Base-by-base conservation (phyloP, 2,113 vertebrate genomes). In the Limnothrissa miodon region DNA sequence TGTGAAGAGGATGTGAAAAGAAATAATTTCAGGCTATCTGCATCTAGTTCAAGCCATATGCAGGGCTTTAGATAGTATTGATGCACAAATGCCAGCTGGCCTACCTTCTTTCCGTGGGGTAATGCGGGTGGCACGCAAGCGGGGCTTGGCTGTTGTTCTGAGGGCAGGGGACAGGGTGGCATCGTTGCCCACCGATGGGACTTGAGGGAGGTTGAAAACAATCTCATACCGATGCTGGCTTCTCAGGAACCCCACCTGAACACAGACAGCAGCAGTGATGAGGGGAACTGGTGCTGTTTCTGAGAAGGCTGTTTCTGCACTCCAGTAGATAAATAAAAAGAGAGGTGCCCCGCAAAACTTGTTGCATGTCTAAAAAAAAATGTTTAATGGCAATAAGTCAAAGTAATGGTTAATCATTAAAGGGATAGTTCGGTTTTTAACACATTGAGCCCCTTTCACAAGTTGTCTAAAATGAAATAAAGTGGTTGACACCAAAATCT, bases 221-320 rank as follows among this genome's bases (percentile, higher is more conserved):
- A 93, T 90, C 90, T 93, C 90, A 80, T 93, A 93, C 74, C 87
- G 88, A 86, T 93, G 90, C 84, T 92, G 90, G 84, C 90, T 91
- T 89, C 90, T 93, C 80, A 93, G 83, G 86, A 93, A 93, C 45
- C 93, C 93, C 2, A 85, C 92, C 93, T 93, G 23, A 9, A 87
- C 19, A 79, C 0, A 89, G 4, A 66, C 17, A 17, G 17, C 51
- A 48, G 46, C 2, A 6, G 6, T 42, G 42, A 42, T 4, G 2
- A 48, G 46, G 15, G 10, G 13, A 21, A 56, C 5, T 4, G 21
- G 23, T 19, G 6, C 51, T 56, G 51, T 23, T 2, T 0, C 46
- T 13, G 11, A 17, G 46, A 6, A 42, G 42, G 42, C 42, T 4
- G 2, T 42, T 6, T 42, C 42, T 42, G 42, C 6, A 42, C 42